Evolutionary conservation across 2,113 vertebrate genomes (phyloP), one percentile per base, ranked within the genome.

Genomic region (Poeciliopsis turrubarensis): DNA sequence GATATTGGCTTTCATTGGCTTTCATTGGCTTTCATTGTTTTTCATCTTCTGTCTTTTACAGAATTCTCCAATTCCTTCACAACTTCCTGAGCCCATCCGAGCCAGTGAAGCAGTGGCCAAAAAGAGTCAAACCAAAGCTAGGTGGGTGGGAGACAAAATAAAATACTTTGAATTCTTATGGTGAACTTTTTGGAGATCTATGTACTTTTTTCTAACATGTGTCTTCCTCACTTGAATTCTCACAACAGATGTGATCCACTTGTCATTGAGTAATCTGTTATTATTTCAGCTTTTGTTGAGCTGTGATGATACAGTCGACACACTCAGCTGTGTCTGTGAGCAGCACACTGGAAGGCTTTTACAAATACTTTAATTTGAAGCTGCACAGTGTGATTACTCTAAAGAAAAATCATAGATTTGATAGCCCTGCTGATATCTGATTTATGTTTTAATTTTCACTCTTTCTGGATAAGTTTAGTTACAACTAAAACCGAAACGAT

Each of bases 81-180:
- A 97, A 85, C 97, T 99, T 79, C 96, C 97, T 62, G 98, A 99
- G 78, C 97, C 98, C 17, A 94, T 99, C 81, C 96, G 95, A 96
- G 96, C 97, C 32, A 98, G 97, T 72, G 98, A 99, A 92, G 98
- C 97, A 78, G 96, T 97, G 90, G 96, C 96, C 80, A 99, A 98
- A 95, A 99, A 99, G 93, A 98, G 94, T 91, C 98, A 98, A 78
- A 96, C 95, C 78, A 99, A 99, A 96, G 95, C 97, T 92, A 97
- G 97, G 98, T 99, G 83, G 94, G 91, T 73, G 26, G 27, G 30
- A 34, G 62, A 65, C 30, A 22, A 65, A 73, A 25, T 1, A 13
- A 26, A 25, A 62, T 1, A 60, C 7, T 60, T 34, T 32, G 37
- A 17, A 32, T 32, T 64, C 1, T 67, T 17, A 17, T 27, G 37